Evolutionary conservation across 2,113 vertebrate genomes (phyloP).

Genomic region (Pongo pygmaeus): DNA sequence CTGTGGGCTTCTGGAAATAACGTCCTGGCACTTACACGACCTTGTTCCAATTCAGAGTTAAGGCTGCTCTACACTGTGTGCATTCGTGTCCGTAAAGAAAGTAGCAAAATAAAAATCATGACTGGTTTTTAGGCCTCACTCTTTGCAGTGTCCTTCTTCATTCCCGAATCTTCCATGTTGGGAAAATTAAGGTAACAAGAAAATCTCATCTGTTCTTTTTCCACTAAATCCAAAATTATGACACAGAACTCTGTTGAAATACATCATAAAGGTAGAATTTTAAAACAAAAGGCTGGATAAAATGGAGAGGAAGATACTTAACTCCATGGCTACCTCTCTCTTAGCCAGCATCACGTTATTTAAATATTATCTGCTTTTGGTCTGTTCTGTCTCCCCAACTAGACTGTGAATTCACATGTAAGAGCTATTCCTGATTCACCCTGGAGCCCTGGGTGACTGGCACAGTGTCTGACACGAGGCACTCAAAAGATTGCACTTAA

Average conservation of each 20-base stretch:
- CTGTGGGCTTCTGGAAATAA: not conserved
- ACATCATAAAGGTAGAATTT: not conserved
- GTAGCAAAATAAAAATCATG: not conserved
- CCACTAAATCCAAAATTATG: not conserved
- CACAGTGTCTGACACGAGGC: not conserved
- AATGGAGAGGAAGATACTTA: not conserved
- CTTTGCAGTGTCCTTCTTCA: not conserved
- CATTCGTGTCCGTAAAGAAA: not conserved
- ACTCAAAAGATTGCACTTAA: not conserved
- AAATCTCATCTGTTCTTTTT: conserved; percentile 11
- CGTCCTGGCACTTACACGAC: not conserved
- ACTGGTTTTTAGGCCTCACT: not conserved
- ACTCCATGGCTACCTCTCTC: not conserved
- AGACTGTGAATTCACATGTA: not conserved
- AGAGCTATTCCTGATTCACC: not conserved
- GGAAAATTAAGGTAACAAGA: not conserved
- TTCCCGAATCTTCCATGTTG: not conserved
- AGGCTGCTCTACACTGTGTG: not conserved
- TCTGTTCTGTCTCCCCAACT: not conserved
- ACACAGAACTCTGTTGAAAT: not conserved
- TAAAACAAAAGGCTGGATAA: not conserved
- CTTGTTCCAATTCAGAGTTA: not conserved
- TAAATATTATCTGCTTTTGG: not conserved
- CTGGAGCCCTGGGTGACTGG: not conserved
- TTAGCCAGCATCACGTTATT: not conserved